Evolutionary conservation across 64 coral and sea anemone species (phyloP).

Genomic region (Pocillopora damicornis): DNA sequence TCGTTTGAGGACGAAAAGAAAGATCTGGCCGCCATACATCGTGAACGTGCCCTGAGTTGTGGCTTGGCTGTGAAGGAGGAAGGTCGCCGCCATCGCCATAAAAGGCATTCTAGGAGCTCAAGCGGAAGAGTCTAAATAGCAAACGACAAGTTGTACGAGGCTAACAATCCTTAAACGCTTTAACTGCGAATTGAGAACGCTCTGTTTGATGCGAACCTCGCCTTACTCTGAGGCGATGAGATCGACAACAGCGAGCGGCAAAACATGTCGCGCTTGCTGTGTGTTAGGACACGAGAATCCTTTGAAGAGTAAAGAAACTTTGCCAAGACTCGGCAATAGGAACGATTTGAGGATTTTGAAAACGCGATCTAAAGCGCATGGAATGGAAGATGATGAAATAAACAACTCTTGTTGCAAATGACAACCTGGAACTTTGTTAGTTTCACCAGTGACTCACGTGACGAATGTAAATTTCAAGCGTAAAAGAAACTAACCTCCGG

Average conservation of each 20-base stretch:
- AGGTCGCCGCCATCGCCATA: slow-evolving; percentile 49
- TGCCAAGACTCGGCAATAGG: slow-evolving; percentile 44
- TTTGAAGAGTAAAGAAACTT: slow-evolving; percentile 16
- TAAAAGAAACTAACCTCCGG: not conserved
- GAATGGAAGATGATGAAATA: slow-evolving; percentile 28
- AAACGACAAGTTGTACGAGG: not conserved
- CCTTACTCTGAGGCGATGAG: not conserved
- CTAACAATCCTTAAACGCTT: not conserved
- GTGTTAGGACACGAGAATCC: slow-evolving; percentile 16
- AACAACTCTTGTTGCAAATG: slow-evolving; percentile 22
- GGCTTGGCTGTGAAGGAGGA: slow-evolving; percentile 44
- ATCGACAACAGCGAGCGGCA: not conserved
- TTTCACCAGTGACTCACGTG: slow-evolving; percentile 10
- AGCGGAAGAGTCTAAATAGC: not conserved
- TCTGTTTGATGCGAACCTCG: not conserved
- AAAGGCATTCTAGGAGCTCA: not conserved
- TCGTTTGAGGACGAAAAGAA: slow-evolving; percentile 40
- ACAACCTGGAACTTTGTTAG: slow-evolving; percentile 36
- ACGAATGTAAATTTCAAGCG: not conserved
- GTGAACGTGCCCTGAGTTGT: slow-evolving; percentile 39
- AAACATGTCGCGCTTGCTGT: not conserved
- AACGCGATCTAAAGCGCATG: not conserved
- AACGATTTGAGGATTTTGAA: slow-evolving; percentile 7
- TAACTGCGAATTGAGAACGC: not conserved
- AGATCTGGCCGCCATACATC: slow-evolving; percentile 46